Evolutionary conservation across 2,888 invertebrate species (phyloP).

Genomic region (Lasius fuliginosus): DNA sequence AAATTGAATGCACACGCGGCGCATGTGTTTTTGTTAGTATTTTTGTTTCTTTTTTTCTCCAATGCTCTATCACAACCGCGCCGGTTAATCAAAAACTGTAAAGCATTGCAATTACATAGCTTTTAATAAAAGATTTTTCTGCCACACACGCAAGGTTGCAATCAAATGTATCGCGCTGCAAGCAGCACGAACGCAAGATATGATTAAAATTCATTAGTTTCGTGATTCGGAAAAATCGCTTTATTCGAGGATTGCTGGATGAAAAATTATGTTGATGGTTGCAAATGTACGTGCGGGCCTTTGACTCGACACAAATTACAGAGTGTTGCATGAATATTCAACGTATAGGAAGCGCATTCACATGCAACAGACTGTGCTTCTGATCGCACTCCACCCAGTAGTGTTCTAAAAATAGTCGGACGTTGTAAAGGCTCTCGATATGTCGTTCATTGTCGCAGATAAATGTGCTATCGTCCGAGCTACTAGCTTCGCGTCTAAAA

Average conservation of each 20-base stretch:
- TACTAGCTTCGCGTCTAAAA: not conserved
- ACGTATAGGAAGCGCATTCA: conserved; percentile 61
- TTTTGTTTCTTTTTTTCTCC: not conserved
- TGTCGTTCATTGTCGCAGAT: conserved; percentile 64
- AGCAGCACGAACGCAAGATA: conserved; percentile 45
- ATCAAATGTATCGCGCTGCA: conserved; percentile 46
- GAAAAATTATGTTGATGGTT: conserved; percentile 58
- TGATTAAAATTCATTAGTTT: conserved; percentile 59
- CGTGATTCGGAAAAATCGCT: conserved; percentile 56
- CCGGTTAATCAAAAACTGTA: conserved; percentile 42
- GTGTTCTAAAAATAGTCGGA: conserved; percentile 47
- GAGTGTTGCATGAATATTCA: conserved; percentile 65
- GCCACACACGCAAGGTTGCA: conserved; percentile 37
- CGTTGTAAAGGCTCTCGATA: conserved; percentile 42
- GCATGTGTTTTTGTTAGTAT: conserved; percentile 9
- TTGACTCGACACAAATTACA: conserved; percentile 53
- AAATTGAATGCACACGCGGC: conserved; percentile 20
- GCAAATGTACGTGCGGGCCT: conserved; percentile 54
- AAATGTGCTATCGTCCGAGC: conserved; percentile 46
- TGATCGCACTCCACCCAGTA: conserved; percentile 56
- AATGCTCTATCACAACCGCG: conserved; percentile 26
- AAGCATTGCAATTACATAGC: conserved; percentile 43
- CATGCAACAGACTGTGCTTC: conserved; percentile 62
- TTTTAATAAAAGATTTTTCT: conserved; percentile 51
- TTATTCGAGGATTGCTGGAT: conserved; percentile 50